phyloP scores from a whole-genome alignment of 2,888 invertebrate species.

The Panzeria rudis region DNA sequence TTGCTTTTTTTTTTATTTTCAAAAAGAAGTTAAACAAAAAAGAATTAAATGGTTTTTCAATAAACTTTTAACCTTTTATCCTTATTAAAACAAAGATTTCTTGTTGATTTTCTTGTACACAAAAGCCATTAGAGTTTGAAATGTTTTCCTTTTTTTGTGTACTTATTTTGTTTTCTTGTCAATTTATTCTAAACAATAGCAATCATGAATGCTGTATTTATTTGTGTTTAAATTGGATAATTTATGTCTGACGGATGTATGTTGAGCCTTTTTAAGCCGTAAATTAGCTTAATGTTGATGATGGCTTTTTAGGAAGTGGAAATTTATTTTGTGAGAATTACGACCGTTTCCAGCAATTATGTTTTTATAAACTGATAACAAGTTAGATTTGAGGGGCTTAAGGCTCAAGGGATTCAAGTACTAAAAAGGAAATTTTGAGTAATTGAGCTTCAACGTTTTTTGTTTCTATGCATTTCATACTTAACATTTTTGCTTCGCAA shows the following conservation, averaged over 20 bases:
- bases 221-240: slow-evolving; percentile 12
- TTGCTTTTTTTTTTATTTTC: neutral
- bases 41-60: neutral
- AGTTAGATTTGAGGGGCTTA: too few relatives aligned
- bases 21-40: neutral
- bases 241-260: slow-evolving; percentile 29
- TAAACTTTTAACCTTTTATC: slow-evolving; percentile 25
- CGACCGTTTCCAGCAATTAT: neutral
- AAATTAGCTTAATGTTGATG: slow-evolving; percentile 24
- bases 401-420: too few relatives aligned
- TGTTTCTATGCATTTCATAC: too few relatives aligned
- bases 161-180: neutral
- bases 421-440: too few relatives aligned
- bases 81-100: slow-evolving; percentile 1
- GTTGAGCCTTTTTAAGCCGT: slow-evolving; percentile 8
- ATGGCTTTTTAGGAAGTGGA: neutral
- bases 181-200: slow-evolving; percentile 12
- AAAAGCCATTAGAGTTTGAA: neutral
- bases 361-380: too few relatives aligned
- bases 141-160: neutral
- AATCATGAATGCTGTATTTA: neutral
- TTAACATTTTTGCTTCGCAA: too few relatives aligned
- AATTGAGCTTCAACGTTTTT: too few relatives aligned
- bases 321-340: neutral
- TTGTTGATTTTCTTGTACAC: slow-evolving; percentile 2